Base-by-base conservation (phyloP, 2,888 invertebrate genomes). In the Eupithecia abbreviata region DNA sequence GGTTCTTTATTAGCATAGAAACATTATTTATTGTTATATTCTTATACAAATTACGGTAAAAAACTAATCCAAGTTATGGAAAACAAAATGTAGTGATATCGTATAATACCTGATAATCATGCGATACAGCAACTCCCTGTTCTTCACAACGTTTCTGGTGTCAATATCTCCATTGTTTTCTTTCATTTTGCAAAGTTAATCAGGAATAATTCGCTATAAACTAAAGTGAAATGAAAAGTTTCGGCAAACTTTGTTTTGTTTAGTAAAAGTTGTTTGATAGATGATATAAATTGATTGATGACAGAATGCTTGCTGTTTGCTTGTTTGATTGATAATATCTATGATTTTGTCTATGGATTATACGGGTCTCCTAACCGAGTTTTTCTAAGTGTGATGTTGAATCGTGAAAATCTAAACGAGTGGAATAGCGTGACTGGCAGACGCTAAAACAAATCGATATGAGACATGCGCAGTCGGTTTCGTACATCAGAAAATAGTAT, bases 71-170 rank as follows among this genome's bases (percentile, higher is more conserved):
- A 30, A 69, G 0, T 9, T 69, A 49, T 0, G 4, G 18, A 30
- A 69, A 69, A 49, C 18, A 47, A 12, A 12, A 47, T 18, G 10
- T 30, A n/a, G 30, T 12, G 43, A n/a, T 41, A 45, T 66, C 12
- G 45, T 13, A 18, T 66, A 78, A 83, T 87, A 91, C 99, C 99
- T 98, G 85, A 99, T 98, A 82, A 99, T 98, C 85, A 99, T 96
- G 76, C 98, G 96, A 88, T 99, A 99, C 69, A 99, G 95, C 81
- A 97, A 94, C 88, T 99, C 99, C 77, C 98, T 96, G 89, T 97
- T 98, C 92, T 98, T 98, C 6, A 98, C 97, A 73, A 98, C 96
- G 90, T 98, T 98, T 88, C 96, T 96, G 0, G 96, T 95, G 87
- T 97, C 97, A 7, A 96, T 84, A n/a, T 93, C 93, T 47, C 86